phyloP scores from a whole-genome alignment of 53 echinoderm and acorn worm species.

The Apostichopus leukothele region DNA sequence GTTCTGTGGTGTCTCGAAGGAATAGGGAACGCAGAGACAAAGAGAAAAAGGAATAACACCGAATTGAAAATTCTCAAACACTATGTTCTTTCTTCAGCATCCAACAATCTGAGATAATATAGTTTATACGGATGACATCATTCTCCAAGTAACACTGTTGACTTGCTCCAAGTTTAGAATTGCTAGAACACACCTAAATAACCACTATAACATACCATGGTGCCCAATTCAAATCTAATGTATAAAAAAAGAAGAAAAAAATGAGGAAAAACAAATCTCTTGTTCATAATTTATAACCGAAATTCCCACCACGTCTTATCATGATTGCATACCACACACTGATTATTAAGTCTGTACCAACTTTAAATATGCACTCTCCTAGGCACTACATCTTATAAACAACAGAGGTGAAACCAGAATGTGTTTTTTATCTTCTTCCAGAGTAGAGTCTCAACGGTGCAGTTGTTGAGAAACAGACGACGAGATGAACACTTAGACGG shows the following conservation, averaged over 20 bases:
- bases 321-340: not conserved
- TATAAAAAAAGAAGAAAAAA: not conserved
- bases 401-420: too few relatives aligned
- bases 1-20: too few relatives aligned
- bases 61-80: slow-evolving; percentile 36
- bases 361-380: too few relatives aligned
- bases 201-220: not conserved
- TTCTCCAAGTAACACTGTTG: slow-evolving; percentile 27
- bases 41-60: not conserved
- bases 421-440: too few relatives aligned
- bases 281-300: not conserved
- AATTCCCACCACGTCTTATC: not conserved
- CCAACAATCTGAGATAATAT: slow-evolving; percentile 46
- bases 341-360: not conserved
- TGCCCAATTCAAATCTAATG: not conserved
- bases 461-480: not conserved
- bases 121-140: slow-evolving; percentile 42
- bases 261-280: not conserved
- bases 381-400: too few relatives aligned
- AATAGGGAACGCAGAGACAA: not conserved
- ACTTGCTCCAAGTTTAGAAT: slow-evolving; percentile 42
- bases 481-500: not conserved
- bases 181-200: not conserved
- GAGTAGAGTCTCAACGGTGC: too few relatives aligned
- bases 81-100: slow-evolving; percentile 47